Evolutionary conservation across 2,113 vertebrate genomes (phyloP).

Genomic region (Catagonus wagneri): DNA sequence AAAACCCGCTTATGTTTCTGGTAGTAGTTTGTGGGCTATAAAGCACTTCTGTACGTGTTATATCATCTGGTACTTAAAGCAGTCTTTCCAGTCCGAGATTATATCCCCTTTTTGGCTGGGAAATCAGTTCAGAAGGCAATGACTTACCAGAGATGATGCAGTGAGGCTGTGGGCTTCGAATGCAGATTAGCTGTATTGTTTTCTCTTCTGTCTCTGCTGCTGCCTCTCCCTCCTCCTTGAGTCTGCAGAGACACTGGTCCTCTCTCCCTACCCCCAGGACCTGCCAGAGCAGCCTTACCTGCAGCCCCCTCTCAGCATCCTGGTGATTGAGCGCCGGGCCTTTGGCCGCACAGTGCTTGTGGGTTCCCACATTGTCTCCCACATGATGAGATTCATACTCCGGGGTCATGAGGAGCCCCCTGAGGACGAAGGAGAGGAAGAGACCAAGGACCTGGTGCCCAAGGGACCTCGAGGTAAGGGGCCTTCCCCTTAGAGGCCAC

Average conservation of each 20-base stretch:
- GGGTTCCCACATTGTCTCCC: conserved; percentile 92
- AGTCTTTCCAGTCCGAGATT: not conserved
- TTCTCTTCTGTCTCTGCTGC: not conserved
- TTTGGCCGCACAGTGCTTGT: conserved; percentile 94
- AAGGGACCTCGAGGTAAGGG: conserved; percentile 80
- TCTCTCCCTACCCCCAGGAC: conserved; percentile 86
- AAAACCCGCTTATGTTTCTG: not conserved
- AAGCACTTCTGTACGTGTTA: not conserved
- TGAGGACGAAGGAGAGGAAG: conserved; percentile 86
- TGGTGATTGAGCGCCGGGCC: conserved; percentile 92
- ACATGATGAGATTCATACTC: conserved; percentile 92
- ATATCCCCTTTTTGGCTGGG: not conserved
- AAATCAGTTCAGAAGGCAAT: not conserved
- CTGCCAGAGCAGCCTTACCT: conserved; percentile 95
- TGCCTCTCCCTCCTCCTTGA: not conserved
- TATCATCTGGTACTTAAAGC: not conserved
- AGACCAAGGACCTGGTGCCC: conserved; percentile 73
- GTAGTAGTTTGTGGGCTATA: not conserved
- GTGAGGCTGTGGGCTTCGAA: not conserved
- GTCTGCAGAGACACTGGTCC: not conserved
- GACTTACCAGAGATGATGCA: not conserved
- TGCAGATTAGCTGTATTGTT: not conserved
- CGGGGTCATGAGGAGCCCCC: conserved; percentile 83
- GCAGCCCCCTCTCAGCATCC: conserved; percentile 95
- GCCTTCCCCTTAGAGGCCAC: not conserved